Evolutionary conservation across 2,113 vertebrate genomes (phyloP), one percentile per base, ranked within the genome.

Genomic region (Cyrtonyx montezumae): DNA sequence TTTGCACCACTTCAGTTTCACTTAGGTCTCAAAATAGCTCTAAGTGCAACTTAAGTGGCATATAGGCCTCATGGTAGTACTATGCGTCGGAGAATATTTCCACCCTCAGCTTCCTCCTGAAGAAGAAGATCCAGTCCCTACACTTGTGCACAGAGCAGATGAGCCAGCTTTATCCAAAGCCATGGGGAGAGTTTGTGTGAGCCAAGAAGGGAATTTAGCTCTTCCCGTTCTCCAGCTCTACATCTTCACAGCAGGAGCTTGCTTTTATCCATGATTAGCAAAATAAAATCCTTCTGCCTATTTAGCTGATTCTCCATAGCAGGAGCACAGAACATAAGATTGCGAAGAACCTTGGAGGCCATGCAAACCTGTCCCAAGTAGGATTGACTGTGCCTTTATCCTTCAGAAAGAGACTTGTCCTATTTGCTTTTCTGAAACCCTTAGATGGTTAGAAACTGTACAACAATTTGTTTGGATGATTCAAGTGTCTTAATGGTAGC

Each of bases 1-100:
- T 92, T 84, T 74, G 46, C 79, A 89, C 75, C 84, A 89, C 91
- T 96, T 95, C 59, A 77, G 76, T 82, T 95, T 77, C 84, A 59
- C 87, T 91, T 70, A 74, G 68, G 89, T 93, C 91, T 92, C 89
- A 70, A 77, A 92, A 87, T 78, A 93, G 76, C 65, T 90, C 58
- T 28, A 42, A 93, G 73, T 23, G 45, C 69, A 61, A 40, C 48
- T 1, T 77, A 80, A 91, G 79, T 76, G 68, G 51, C n/a, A 61
- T n/a, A 37, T 45, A 88, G 79, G 79, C 82, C 83, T 91, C 77
- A 16, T 86, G 69, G 69, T 87, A 46, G 34, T 53, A 37, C 79
- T 91, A 73, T 73, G 43, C 45, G 63, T 36, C 30, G 69, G 22
- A 53, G 66, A 66, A 3, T 34, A 58, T 58, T 94, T 94, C 68